Conservation (phyloP, 2,113 vertebrate genomes). For the Eurypyga helias region DNA sequence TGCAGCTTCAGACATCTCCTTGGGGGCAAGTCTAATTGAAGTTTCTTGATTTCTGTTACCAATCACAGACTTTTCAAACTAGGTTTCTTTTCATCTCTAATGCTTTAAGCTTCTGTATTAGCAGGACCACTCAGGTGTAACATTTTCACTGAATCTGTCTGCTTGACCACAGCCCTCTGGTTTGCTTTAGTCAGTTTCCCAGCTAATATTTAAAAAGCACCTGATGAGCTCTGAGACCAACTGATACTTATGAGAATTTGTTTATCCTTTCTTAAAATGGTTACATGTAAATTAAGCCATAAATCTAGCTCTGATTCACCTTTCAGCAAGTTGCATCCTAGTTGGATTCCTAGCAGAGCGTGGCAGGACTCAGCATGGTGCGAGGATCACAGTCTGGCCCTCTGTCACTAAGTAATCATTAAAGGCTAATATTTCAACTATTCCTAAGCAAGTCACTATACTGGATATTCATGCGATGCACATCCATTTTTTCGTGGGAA, state of each 20-base stretch:
- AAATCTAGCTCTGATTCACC: neutral
- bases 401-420: neutral
- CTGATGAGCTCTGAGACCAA: neutral
- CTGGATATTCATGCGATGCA: neutral
- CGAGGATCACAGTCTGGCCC: neutral
- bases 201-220: neutral
- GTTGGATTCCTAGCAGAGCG: neutral
- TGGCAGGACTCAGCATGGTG: neutral
- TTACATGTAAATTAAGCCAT: neutral
- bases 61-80: neutral
- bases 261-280: neutral
- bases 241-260: neutral
- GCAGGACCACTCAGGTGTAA: slow-evolving; percentile 13
- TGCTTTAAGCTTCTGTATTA: slow-evolving; percentile 8
- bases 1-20: slow-evolving; percentile 37
- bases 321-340: neutral
- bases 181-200: neutral
- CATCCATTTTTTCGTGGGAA: neutral
- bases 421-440: neutral
- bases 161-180: slow-evolving; percentile 13
- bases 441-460: neutral
- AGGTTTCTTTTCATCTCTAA: neutral
- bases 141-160: neutral
- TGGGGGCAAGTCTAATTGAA: slow-evolving; percentile 43
- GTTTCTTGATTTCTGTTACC: slow-evolving; percentile 12